Evolutionary conservation across 2,797 vertebrate species (phyloP).

Genomic region (Ctenosaura bakeri): DNA sequence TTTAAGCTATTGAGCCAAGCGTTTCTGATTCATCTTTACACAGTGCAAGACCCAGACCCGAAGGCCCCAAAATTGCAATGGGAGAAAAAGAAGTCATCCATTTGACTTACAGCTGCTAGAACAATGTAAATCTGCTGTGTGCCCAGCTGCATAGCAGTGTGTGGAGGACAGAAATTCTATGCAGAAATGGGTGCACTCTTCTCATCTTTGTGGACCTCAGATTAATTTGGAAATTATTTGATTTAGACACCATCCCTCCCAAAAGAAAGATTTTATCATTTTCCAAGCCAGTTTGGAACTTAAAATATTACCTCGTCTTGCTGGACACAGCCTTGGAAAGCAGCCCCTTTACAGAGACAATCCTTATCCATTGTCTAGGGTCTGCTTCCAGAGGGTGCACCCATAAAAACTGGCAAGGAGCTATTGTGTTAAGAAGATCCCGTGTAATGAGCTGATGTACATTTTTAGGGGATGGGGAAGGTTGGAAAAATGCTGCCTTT

Average conservation of each 20-base stretch:
- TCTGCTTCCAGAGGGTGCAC: background rate
- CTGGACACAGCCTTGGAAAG: background rate
- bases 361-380: background rate
- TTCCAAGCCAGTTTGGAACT: background rate
- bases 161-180: background rate
- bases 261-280: background rate
- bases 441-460: background rate
- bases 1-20: background rate
- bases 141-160: background rate
- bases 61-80: background rate
- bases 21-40: background rate
- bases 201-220: background rate
- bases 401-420: background rate
- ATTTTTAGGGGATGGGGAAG: background rate
- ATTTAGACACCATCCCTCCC: no score
- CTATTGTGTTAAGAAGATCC: background rate
- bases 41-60: background rate
- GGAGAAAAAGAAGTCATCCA: background rate
- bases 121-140: background rate
- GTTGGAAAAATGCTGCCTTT: background rate
- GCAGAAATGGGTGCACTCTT: background rate
- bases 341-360: background rate
- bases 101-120: no score
- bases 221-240: background rate
- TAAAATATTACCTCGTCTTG: background rate